Evolutionary conservation across 2,888 invertebrate species (phyloP), one percentile per base, ranked within the genome.

Genomic region (Augochlorella aurata): DNA sequence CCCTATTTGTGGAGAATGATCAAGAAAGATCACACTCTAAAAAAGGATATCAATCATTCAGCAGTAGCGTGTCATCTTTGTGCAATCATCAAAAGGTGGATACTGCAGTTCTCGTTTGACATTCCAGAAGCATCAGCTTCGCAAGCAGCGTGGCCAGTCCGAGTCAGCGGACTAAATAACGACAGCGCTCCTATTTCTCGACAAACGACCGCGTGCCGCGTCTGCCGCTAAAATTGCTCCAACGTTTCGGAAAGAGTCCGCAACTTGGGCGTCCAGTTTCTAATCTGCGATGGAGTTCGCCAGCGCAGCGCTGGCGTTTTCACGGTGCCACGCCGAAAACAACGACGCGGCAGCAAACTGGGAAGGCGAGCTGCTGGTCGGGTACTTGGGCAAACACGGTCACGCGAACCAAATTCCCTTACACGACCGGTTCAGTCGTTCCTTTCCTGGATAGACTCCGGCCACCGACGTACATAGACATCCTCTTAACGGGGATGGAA

Each of bases 401-500:
- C 52, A 52, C 63, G 38, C 68, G 66, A 80, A 67, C 50, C 71
- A 68, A 80, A 80, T 80, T 80, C 80, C 67, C 63, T n/a, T 38
- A 21, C 68, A 50, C 45, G 24, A 24, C 50, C n/a, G 66, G 69
- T 66, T 49, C 44, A 50, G 9, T 68, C 18, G 75, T 61, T 79
- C 79, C 81, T 81, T 81, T 81, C 81, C 74, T 58, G 21, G 81
- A 74, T 44, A 81, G 70, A 74, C 81, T 71, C 67, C 7, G 54
- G 50, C 81, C 70, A 77, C 72, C 78, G 63, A 63, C 74, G 79
- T 83, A 81, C 68, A 72, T 84, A 86, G 77, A 85, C 81, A 84
- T 86, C 81, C 85, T 79, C 86, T 85, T 84, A 84, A 71, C 81
- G 67, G 76, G 70, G 58, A 78, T 67, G 68, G 82, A 84, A 87